A percentile compares a stretch with the other conserved stretches of the same genome.
Conservation (phyloP, 2,113 vertebrate species). For the Salminus brasiliensis region DNA sequence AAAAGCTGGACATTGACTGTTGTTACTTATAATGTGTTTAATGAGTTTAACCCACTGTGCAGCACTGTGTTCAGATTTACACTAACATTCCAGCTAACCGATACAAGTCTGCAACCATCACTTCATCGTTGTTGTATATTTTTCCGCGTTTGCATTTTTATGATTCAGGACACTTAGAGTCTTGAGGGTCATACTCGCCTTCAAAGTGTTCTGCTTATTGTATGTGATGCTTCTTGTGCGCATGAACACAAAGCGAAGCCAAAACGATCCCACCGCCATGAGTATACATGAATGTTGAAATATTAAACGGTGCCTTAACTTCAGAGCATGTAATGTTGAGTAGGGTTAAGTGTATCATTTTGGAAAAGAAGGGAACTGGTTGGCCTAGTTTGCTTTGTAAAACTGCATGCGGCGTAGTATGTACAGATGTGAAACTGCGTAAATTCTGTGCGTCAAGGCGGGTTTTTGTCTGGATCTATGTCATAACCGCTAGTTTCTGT, state of each 20-base stretch:
- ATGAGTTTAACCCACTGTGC: background rate
- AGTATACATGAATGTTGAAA: conserved; percentile 61
- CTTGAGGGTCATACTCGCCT: background rate
- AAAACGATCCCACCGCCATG: conserved; percentile 54
- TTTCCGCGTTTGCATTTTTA: background rate
- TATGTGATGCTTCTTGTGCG: conserved; percentile 8
- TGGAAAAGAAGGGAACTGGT: conserved; percentile 36
- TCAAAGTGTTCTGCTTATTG: background rate
- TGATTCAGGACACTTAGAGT: background rate
- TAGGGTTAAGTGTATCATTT: background rate
- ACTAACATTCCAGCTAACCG: conserved; percentile 23
- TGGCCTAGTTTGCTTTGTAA: conserved; percentile 30
- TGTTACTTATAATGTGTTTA: background rate
- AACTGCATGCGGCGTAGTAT: conserved; percentile 46
- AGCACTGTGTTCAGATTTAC: background rate
- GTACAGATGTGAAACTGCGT: conserved; percentile 38
- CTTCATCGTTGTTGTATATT: background rate
- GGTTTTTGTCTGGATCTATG: conserved; percentile 20
- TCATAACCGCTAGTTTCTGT: conserved; percentile 25
- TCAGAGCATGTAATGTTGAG: conserved; percentile 19
- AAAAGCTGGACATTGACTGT: background rate
- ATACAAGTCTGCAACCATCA: background rate
- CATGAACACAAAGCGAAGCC: conserved; percentile 41
- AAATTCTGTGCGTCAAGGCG: conserved; percentile 33
- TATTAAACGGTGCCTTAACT: conserved; percentile 33